Conservation (phyloP, 2,888 invertebrate genomes). For the Apomyelois bistriatella region DNA sequence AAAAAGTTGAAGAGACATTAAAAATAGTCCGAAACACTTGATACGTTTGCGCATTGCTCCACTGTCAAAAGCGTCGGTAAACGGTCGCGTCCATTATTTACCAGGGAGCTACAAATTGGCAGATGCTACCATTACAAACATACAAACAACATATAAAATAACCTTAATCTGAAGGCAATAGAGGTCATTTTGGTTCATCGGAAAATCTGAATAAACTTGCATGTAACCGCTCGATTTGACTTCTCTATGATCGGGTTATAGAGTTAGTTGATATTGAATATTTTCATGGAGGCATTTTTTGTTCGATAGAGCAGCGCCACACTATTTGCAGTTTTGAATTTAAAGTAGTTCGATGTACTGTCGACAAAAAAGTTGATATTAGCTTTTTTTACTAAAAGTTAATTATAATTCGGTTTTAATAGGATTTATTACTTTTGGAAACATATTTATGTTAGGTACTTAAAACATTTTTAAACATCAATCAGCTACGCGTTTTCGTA, state of each 20-base stretch:
- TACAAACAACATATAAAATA: constrained; percentile 17
- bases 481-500: neutral
- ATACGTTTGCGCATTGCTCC: constrained; percentile 54
- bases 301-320: constrained; percentile 4
- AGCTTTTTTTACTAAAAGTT: no score
- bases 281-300: constrained; percentile 16
- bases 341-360: constrained; percentile 11
- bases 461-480: no score
- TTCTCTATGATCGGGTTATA: constrained; percentile 45
- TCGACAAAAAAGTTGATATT: constrained; percentile 8
- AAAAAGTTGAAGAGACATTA: constrained; percentile 10
- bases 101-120: constrained; percentile 58
- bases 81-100: constrained; percentile 59
- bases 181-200: constrained; percentile 22
- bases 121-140: constrained; percentile 36
- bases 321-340: constrained; percentile 10
- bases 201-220: constrained; percentile 16
- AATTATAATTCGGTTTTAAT: no score
- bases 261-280: constrained; percentile 30
- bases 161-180: constrained; percentile 21
- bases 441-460: no score
- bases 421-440: no score
- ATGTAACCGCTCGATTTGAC: constrained; percentile 47
- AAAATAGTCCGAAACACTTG: constrained; percentile 44
- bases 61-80: constrained; percentile 69